Evolutionary conservation across 2,888 invertebrate species (phyloP).

Genomic region (Drosophila lutescens): DNA sequence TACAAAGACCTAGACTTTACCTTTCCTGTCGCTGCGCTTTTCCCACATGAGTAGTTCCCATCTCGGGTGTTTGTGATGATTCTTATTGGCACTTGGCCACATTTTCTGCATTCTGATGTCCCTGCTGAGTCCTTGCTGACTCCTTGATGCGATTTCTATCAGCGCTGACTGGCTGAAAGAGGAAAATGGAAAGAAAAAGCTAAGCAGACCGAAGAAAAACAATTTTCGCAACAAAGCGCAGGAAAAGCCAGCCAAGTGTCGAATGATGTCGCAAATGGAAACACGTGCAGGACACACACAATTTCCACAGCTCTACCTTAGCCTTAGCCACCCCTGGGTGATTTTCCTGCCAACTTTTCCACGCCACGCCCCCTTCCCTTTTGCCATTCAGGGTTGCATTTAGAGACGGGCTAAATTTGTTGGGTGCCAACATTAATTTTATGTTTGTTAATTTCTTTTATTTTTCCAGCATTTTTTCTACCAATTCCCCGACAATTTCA

Average conservation of each 20-base stretch:
- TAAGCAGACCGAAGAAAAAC: constrained; percentile 42
- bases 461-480: constrained; percentile 63
- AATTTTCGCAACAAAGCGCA: constrained; percentile 55
- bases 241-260: constrained; percentile 40
- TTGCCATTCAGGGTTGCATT: constrained; percentile 24
- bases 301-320: constrained; percentile 16
- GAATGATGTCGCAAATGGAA: constrained; percentile 57
- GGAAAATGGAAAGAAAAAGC: constrained; percentile 8
- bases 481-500: constrained; percentile 73
- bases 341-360: too few species aligned
- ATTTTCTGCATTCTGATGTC: constrained; percentile 64
- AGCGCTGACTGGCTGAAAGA: constrained; percentile 51
- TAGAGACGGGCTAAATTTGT: constrained; percentile 55
- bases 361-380: not conserved
- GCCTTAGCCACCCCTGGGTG: constrained; percentile 8
- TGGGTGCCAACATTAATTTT: constrained; percentile 82
- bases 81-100: constrained; percentile 69
- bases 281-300: constrained; percentile 62
- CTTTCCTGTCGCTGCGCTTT: constrained; percentile 9
- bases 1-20: not conserved
- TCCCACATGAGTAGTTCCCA: constrained; percentile 23
- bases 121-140: constrained; percentile 12
- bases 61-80: constrained; percentile 48
- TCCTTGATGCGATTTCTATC: constrained; percentile 62
- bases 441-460: constrained; percentile 82